phyloP scores from a whole-genome alignment of 1,140 invertebrate genomes.

The Argopecten irradians region DNA sequence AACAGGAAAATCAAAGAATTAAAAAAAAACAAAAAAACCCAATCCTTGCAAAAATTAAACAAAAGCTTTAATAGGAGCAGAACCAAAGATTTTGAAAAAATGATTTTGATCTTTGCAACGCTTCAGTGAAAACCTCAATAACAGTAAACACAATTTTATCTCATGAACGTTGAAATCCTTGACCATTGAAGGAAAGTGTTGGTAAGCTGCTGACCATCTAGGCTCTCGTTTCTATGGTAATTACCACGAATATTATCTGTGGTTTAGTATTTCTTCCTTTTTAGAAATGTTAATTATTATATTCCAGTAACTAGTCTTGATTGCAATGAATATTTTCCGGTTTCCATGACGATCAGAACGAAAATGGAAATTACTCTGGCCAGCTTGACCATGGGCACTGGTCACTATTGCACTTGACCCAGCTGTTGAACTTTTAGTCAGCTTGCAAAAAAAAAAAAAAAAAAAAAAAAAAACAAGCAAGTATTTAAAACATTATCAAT shows the following conservation, averaged over 20 bases:
- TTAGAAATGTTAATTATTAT: conserved; percentile 13
- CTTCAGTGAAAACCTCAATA: too few species aligned
- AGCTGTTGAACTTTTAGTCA: neutral
- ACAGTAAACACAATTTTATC: too few species aligned
- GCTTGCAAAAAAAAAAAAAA: neutral
- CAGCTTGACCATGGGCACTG: conserved; percentile 13
- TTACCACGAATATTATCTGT: neutral
- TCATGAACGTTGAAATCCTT: neutral
- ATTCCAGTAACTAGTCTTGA: neutral
- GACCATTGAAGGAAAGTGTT: neutral
- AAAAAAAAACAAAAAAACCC: too few species aligned
- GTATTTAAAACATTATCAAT: neutral
- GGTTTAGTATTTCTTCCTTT: conserved; percentile 22
- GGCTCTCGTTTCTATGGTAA: neutral
- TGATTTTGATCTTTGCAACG: too few species aligned
- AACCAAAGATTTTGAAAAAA: too few species aligned
- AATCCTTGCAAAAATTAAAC: too few species aligned
- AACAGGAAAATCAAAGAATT: too few species aligned
- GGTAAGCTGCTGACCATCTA: neutral
- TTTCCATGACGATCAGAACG: conserved; percentile 9
- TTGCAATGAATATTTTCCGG: conserved; percentile 4
- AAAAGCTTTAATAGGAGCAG: too few species aligned
- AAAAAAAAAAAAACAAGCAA: neutral
- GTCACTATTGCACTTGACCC: neutral
- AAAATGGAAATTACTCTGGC: conserved; percentile 17